Evolutionary conservation across 2,113 vertebrate genomes (phyloP), one percentile per base, ranked within the genome.

Genomic region (Charadrius vociferus): DNA sequence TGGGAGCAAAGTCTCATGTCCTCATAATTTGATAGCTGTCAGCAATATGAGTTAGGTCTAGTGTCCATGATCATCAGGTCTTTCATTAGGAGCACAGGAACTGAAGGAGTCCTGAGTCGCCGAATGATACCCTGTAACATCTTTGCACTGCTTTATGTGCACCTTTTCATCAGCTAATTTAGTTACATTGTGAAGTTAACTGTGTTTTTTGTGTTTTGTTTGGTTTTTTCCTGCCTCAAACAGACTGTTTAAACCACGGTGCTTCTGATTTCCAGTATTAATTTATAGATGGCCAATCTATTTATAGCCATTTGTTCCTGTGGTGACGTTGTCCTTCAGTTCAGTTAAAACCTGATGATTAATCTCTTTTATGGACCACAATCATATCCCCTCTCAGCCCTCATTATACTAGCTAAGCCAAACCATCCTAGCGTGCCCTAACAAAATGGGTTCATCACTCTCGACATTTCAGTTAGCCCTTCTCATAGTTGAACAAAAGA

Each of bases 141-240:
- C 26, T 41, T 67, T 94, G 21, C 41, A 19, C 27, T 75, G 50
- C 21, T 86, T 79, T 67, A 23, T 36, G 18, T 45, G 17, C 56
- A 50, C 2, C 3, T 91, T 86, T 62, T 39, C 15, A 75, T 62
- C 61, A 82, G 18, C 23, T 58, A 66, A 81, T 34, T 5, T 36
- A 86, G 26, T 49, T 56, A 66, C 6, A 29, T 12, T 36, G 15
- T 26, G 18, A 67, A 37, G 43, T 82, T 74, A 36, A 53, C 8
- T 7, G 20, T 2, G 5, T 1, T 20, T 19, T 58, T 24, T 30
- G 29, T 45, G 9, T 9, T 17, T 47, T 29, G 9, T 1, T 14
- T 21, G 14, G 5, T 32, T 16, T 52, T 73, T 55, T 53, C 6
- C 16, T 52, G 10, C 11, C 39, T 62, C 39, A 80, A 55, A 56